A percentile compares a stretch with the other conserved stretches of the same genome.
Evolutionary conservation across 64 coral and sea anemone species (phyloP).

Genomic region (Cladopsammia gracilis): DNA sequence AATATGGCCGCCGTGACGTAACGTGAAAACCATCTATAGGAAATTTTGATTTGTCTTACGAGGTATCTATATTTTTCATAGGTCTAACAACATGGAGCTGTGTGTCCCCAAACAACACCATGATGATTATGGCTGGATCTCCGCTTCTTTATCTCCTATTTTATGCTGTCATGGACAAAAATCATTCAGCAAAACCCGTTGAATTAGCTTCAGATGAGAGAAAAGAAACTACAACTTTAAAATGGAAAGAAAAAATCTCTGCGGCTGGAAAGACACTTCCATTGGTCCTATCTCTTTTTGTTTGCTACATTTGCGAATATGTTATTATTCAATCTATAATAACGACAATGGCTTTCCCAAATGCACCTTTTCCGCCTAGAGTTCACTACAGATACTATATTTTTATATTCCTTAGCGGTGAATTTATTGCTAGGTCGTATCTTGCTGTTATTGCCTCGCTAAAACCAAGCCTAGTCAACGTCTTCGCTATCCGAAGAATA

Average conservation of each 20-base stretch:
- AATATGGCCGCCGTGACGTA: too few relatives aligned
- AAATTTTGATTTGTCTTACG: background rate
- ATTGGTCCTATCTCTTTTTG: slow-evolving; percentile 82
- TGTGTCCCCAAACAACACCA: slow-evolving; percentile 77
- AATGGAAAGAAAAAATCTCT: slow-evolving; percentile 91
- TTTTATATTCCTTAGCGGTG: slow-evolving; percentile 92
- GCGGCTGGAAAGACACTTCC: slow-evolving; percentile 57
- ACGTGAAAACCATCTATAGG: too few relatives aligned
- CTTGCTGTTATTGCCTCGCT: slow-evolving; percentile 76
- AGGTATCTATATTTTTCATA: background rate
- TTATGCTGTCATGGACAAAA: slow-evolving; percentile 92
- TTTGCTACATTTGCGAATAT: slow-evolving; percentile 90
- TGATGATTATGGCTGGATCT: slow-evolving; percentile 92
- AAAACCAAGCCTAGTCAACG: slow-evolving; percentile 69
- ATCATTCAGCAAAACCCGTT: background rate
- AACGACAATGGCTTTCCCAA: slow-evolving; percentile 96
- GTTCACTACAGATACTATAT: slow-evolving; percentile 96
- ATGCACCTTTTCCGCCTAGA: slow-evolving; percentile 83
- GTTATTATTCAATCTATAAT: slow-evolving; percentile 91
- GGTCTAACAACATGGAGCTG: slow-evolving; percentile 95
- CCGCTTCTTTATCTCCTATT: slow-evolving; percentile 84
- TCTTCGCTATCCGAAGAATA: slow-evolving; percentile 62
- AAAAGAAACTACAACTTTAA: background rate
- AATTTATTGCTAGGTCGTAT: slow-evolving; percentile 89
- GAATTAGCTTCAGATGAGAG: background rate